Percentiles rank a stretch among this genome's conserved stretches.
These are phyloP conservation scores for Tursiops truncatus DNA, from an alignment of 2,113 vertebrate genomes.

Conservation along the genomic window DNA sequence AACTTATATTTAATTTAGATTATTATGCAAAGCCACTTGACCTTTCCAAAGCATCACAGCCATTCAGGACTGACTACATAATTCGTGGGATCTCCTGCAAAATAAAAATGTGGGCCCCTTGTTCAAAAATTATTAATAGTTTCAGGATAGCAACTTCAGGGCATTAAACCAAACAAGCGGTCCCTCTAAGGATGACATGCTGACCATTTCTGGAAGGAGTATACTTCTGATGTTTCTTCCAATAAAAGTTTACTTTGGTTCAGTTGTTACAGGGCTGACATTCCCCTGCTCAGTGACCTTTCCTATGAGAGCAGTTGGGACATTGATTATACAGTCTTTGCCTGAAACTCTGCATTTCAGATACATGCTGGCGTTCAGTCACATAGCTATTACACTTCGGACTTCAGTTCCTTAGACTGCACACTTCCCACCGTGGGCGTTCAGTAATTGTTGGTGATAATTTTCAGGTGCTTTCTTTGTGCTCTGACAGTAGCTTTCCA, in stretches of 20 bases:
- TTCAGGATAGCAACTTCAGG: background rate
- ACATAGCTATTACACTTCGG: background rate
- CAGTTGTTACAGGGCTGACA: background rate
- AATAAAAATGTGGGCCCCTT: background rate
- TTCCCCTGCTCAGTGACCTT: background rate
- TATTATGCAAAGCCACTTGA: background rate
- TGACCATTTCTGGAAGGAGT: background rate
- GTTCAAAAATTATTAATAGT: background rate
- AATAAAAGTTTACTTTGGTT: background rate
- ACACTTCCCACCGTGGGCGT: fast-evolving
- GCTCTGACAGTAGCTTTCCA: slow-evolving; percentile 56
- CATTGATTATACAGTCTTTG: background rate
- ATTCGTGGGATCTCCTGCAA: background rate
- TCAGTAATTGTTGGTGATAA: background rate
- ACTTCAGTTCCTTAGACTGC: background rate
- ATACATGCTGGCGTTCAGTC: background rate
- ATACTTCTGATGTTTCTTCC: background rate
- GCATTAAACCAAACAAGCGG: background rate
- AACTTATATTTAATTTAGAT: background rate
- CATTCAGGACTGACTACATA: background rate
- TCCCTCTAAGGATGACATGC: background rate
- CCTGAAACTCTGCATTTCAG: background rate
- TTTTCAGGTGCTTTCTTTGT: slow-evolving; percentile 29
- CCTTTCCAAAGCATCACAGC: background rate
- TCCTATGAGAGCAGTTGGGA: background rate